Percentiles rank a stretch among this genome's conserved stretches.
Evolutionary conservation across 2,113 vertebrate species (phyloP).

Genomic region (Argyrosomus japonicus): DNA sequence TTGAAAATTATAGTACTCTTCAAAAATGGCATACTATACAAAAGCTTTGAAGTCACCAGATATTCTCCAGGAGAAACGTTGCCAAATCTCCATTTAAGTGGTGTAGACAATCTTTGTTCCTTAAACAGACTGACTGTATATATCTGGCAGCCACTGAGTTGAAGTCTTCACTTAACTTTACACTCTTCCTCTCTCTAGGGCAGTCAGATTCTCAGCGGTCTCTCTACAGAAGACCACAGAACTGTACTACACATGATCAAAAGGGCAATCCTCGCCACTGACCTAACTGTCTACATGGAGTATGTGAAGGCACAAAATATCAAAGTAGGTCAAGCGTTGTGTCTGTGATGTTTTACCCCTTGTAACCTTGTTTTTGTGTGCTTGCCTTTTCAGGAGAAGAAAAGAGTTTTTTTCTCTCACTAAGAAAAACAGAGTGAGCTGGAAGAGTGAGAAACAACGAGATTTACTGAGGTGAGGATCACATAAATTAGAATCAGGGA

Average conservation of each 20-base stretch:
- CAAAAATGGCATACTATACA: not conserved
- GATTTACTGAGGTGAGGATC: conserved; percentile 88
- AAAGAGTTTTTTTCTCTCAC: conserved; percentile 91
- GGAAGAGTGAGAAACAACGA: conserved; percentile 89
- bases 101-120: not conserved
- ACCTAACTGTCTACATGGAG: conserved; percentile 91
- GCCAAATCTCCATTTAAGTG: not conserved
- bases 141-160: not conserved
- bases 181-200: conserved; percentile 80
- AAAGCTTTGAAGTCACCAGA: not conserved
- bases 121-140: not conserved
- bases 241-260: conserved; percentile 89
- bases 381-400: conserved; percentile 67
- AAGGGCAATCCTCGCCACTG: conserved; percentile 93
- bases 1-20: not conserved
- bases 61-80: not conserved
- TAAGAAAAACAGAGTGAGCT: conserved; percentile 86
- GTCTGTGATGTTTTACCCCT: not conserved
- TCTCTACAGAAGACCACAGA: conserved; percentile 91
- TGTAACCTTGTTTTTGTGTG: not conserved
- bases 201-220: conserved; percentile 91
- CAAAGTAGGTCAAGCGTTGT: conserved; percentile 3
- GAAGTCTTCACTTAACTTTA: not conserved
- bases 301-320: conserved; percentile 77
- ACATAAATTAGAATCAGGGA: not conserved